A percentile compares a stretch with the other conserved stretches of the same genome.
Evolutionary conservation across 2,113 vertebrate species (phyloP).

Genomic region (human): GRCh38 chr5:82534001-82534500

Average conservation of each 20-base stretch:
- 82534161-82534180: neutral
- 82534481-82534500: neutral
- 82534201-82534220: conserved; percentile 28
- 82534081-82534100: neutral
- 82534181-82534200: neutral
- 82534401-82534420: neutral
- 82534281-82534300: neutral
- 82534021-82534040: neutral
- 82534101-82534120: conserved; percentile 11
- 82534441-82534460: neutral
- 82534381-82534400: conserved; percentile 33
- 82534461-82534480: neutral
- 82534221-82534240: neutral
- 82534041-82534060: neutral
- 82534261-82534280: neutral
- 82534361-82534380: neutral
- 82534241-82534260: neutral
- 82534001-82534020: neutral
- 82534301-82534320: neutral
- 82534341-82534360: neutral
- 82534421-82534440: neutral
- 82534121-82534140: conserved; percentile 13
- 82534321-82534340: neutral
- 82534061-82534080: neutral
- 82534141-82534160: neutral